phyloP scores from a whole-genome alignment of 2,888 invertebrate genomes.

The Eudasyphora cyanicolor region DNA sequence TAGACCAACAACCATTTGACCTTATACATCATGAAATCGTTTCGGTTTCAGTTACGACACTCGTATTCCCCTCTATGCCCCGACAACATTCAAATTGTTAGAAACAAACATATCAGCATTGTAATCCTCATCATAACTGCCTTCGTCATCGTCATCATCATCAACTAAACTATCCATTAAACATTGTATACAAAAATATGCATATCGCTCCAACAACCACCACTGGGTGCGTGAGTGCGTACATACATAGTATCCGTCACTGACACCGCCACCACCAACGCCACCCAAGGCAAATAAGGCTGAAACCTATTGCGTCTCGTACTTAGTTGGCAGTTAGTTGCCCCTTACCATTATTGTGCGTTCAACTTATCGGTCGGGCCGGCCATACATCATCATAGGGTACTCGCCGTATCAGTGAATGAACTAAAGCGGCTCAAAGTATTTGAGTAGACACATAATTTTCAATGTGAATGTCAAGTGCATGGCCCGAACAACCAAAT shows the following conservation, averaged over 20 bases:
- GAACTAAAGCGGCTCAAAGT: neutral
- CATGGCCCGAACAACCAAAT: slow-evolving; percentile 18
- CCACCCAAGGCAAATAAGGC: neutral
- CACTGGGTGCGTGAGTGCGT: neutral
- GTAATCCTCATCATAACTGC: neutral
- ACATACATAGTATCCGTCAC: neutral
- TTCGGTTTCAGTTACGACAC: slow-evolving; percentile 1
- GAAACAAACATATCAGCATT: neutral
- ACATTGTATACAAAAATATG: neutral
- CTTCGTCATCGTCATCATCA: neutral
- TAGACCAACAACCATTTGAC: neutral
- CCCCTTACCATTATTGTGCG: neutral
- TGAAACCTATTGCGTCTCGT: neutral
- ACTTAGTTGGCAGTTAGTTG: neutral
- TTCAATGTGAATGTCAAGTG: slow-evolving; percentile 46
- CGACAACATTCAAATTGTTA: neutral
- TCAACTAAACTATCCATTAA: neutral
- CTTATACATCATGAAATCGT: slow-evolving; percentile 7
- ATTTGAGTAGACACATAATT: slow-evolving; percentile 14
- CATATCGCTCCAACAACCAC: neutral
- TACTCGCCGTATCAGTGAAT: neutral
- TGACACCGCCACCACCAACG: neutral
- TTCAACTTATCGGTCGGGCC: neutral
- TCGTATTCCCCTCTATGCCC: neutral
- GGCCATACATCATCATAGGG: slow-evolving; percentile 6